Evolutionary conservation across 2,888 invertebrate genomes (phyloP).

Genomic region (Cancer borealis): DNA sequence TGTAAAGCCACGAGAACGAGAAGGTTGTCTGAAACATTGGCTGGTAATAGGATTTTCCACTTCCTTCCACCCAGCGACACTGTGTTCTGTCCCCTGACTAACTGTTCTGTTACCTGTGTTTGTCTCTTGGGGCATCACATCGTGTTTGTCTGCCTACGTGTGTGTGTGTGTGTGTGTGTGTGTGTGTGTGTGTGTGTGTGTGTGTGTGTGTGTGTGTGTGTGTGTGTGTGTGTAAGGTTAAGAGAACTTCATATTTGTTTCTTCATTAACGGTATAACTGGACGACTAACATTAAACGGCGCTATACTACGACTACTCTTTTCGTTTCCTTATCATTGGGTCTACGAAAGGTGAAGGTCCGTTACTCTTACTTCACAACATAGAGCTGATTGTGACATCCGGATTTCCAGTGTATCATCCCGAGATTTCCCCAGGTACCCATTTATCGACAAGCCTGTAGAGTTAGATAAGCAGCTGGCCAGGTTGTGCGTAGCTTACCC

Average conservation of each 20-base stretch:
- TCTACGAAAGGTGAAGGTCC: neutral
- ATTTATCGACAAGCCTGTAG: neutral
- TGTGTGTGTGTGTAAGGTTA: neutral
- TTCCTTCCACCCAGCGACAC: neutral
- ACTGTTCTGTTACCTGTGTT: neutral
- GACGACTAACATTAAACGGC: neutral
- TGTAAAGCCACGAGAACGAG: neutral
- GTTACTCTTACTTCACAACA: neutral
- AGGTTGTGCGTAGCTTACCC: neutral
- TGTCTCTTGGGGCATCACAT: neutral
- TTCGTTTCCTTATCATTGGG: neutral
- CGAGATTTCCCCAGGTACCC: neutral
- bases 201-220: neutral
- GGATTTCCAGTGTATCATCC: neutral
- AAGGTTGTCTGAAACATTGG: neutral
- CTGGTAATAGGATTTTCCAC: constrained; percentile 26
- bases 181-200: neutral
- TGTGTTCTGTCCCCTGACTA: neutral
- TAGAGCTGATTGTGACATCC: neutral
- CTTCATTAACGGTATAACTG: neutral
- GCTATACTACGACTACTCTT: neutral
- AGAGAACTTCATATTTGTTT: neutral
- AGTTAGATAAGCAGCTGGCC: neutral
- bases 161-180: neutral
- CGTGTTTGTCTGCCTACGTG: neutral